Base-by-base conservation (phyloP, 2,113 vertebrate species). In the Osmerus mordax region DNA sequence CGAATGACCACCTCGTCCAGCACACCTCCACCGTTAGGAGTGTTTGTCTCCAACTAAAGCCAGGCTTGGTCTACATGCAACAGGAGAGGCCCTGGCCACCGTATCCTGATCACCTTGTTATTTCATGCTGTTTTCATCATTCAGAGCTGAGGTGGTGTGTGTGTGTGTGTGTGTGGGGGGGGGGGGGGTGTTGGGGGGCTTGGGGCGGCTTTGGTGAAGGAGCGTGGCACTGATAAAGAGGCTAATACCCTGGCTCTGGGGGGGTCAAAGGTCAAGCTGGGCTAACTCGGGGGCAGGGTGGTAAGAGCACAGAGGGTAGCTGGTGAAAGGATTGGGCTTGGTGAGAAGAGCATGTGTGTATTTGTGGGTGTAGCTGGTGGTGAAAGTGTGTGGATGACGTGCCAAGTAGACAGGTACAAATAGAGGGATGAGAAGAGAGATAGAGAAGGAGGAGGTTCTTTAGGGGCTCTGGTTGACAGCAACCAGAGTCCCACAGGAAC, bases 141-240 rank as follows among this genome's bases (percentile, higher is more conserved):
- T 86, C 36, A 62, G 77, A 74, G 82, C 71, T 18, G 66, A 23
- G 21, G 18, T 8, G 1, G 18, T 3, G 51, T 51, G 54, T 65
- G 36, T 15, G 8, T 51, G 25, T 4, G 55, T 75, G 72, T 80
- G 72, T 87, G 85, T 87, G 81, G 84, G 84, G 87, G 67, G 67
- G 25, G 66, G 23, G 21, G 18, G n/a, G 7, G 8, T 3, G 66
- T 21, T 54, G 23, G 23, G 1, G 23, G 23, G 23, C 23, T 65
- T n/a, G 23, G 8, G 66, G 25, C 3, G 55, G 77, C 73, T 80
- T 87, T 84, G 88, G 84, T 87, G 79, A 64, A 80, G 87, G 84
- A 89, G 87, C 76, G 87, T 90, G 89, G 87, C 87, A 83, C 86
- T 85, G 89, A 87, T 89, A 87, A 89, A 79, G 82, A 78, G 86